Conservation (phyloP, 2,113 vertebrate species). For the Boulengeromyrus knoepffleri region DNA sequence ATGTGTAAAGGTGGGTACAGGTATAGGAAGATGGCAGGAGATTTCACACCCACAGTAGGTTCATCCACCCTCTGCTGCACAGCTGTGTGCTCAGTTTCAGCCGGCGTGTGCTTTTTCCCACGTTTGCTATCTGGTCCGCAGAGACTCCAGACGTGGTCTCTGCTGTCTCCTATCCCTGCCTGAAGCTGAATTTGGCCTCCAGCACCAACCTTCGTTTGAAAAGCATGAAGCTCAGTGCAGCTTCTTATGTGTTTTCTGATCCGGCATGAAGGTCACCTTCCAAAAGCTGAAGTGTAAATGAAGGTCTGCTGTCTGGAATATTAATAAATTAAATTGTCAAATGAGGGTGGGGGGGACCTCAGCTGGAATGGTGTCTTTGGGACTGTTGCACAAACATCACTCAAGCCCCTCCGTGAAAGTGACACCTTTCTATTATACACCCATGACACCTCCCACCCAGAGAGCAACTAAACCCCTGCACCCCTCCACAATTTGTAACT, state of each 20-base stretch:
- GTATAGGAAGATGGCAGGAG: not conserved
- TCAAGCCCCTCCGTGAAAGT: not conserved
- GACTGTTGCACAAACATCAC: not conserved
- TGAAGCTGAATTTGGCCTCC: not conserved
- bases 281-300: not conserved
- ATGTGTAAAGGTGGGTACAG: not conserved
- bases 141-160: slow-evolving; percentile 14
- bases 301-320: not conserved
- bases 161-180: not conserved
- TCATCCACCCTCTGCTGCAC: not conserved
- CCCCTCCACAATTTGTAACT: not conserved
- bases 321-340: not conserved
- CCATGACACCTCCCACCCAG: not conserved
- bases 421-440: not conserved
- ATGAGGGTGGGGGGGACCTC: not conserved
- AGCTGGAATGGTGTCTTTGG: not conserved
- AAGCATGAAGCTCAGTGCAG: not conserved
- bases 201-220: not conserved
- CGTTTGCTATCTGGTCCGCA: slow-evolving; percentile 26
- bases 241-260: not conserved
- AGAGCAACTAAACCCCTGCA: not conserved
- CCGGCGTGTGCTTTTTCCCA: not conserved
- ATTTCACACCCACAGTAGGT: not conserved
- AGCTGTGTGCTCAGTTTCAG: not conserved
- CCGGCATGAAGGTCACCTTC: not conserved